Percentiles rank a stretch among this genome's conserved stretches.
Conservation (phyloP, 2,888 invertebrate species). For the Cheilosia grossa region DNA sequence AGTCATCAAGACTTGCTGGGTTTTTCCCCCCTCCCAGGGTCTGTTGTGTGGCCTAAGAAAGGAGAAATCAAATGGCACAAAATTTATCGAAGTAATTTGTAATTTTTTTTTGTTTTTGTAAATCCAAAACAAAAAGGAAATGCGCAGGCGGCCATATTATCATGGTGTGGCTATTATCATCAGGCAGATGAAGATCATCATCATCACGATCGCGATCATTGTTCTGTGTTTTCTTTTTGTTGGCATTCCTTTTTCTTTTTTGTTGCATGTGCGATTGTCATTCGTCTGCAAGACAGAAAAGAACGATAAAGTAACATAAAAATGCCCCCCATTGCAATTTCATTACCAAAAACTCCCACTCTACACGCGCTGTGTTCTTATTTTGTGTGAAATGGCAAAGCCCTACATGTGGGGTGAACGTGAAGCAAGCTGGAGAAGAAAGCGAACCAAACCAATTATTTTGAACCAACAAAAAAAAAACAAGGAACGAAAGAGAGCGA, state of each 20-base stretch:
- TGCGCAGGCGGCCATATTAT: conserved; percentile 43
- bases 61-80: conserved; percentile 33
- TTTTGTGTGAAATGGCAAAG: conserved; percentile 18
- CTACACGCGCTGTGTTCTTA: not conserved
- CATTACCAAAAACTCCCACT: conserved; percentile 59
- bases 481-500: not conserved
- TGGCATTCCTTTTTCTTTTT: not conserved
- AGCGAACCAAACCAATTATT: conserved; percentile 55
- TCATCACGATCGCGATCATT: conserved; percentile 57
- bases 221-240: not conserved
- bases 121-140: conserved; percentile 19
- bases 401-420: conserved; percentile 32
- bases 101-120: too few species aligned
- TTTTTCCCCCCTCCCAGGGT: not conserved
- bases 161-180: conserved; percentile 29
- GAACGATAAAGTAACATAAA: conserved; percentile 1
- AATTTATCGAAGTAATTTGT: conserved; percentile 55
- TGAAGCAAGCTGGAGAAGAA: conserved; percentile 41
- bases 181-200: conserved; percentile 44
- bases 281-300: conserved; percentile 2
- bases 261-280: not conserved
- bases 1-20: conserved; percentile 28
- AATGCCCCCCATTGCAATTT: conserved; percentile 30
- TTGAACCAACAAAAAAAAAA: conserved; percentile 15
- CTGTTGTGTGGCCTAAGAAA: conserved; percentile 13